Evolutionary conservation across 2,888 invertebrate genomes (phyloP), one percentile per base, ranked within the genome.

Genomic region (Molanna angustata): DNA sequence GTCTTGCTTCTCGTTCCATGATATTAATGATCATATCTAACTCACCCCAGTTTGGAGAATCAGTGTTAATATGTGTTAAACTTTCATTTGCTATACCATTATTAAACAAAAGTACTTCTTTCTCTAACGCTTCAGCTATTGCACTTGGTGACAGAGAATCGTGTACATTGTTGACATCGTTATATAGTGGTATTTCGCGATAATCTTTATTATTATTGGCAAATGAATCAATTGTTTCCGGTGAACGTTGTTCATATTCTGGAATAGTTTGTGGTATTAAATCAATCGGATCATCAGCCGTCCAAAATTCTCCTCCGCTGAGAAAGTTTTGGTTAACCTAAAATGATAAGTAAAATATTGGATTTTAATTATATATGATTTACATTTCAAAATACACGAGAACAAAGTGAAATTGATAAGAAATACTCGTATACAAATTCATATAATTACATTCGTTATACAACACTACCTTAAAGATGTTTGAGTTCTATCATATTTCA

Each of bases 271-370:
- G 45, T 13, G 52, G 52, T 35, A 53, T 50, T 14, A 50, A 41
- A 16, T 52, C 41, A 20, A 40, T 21, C 0, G 41, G 31, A n/a
- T 35, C 32, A 13, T 48, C 31, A 6, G 49, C 43, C 22, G 42
- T 48, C 43, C 53, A 39, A 11, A 49, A 33, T 9, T 53, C 43
- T 17, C 57, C 57, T 1, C 57, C 57, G 16, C 53, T 53, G 4
- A 57, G 42, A 39, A 40, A 40, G n/a, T 47, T 49, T 7, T 49
- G 40, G 39, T 57, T 49, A 16, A 57, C 39, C 57, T 57, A 33
- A 32, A 53, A 57, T n/a, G 6, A 44, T 32, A 33, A 32, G 40
- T 39, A 39, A 19, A 14, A 21, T 13, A 9, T 2, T 43, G n/a
- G 7, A 21, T 17, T 14, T 18, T 7, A 17, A 35, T 4, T 11